Conservation (phyloP, 1,140 invertebrate genomes). For the Dendrolimus kikuchii region DNA sequence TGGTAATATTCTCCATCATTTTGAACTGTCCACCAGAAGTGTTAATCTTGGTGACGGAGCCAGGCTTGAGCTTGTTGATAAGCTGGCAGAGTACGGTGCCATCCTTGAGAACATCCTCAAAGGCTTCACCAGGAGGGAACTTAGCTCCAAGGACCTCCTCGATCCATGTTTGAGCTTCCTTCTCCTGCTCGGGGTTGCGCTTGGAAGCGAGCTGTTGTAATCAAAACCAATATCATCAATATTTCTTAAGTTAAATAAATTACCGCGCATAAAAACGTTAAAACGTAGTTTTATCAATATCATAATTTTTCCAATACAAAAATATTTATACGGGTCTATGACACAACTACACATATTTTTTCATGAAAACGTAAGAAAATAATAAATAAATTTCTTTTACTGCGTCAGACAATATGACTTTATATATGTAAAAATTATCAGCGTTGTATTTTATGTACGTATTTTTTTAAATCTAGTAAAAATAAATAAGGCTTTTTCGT, state of each 20-base stretch:
- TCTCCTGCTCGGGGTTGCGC: conserved; percentile 90
- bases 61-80: conserved; percentile 91
- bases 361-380: too few species aligned
- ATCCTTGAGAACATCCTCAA: conserved; percentile 89
- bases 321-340: too few species aligned
- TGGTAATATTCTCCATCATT: conserved; percentile 96
- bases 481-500: too few species aligned
- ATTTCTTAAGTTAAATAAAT: neutral
- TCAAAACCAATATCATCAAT: conserved; percentile 2
- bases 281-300: too few species aligned
- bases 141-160: conserved; percentile 88
- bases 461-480: too few species aligned
- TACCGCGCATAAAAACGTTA: too few species aligned
- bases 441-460: too few species aligned
- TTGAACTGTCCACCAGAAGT: conserved; percentile 92
- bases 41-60: conserved; percentile 89
- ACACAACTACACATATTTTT: too few species aligned
- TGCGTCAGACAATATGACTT: too few species aligned
- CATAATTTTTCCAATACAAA: too few species aligned
- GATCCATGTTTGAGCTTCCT: conserved; percentile 93
- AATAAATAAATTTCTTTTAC: too few species aligned
- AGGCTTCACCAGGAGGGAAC: conserved; percentile 82
- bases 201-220: conserved; percentile 85
- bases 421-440: too few species aligned
- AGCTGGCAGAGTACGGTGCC: conserved; percentile 91